Conservation (phyloP, 2,888 invertebrate species). For the Cerastis leucographa region DNA sequence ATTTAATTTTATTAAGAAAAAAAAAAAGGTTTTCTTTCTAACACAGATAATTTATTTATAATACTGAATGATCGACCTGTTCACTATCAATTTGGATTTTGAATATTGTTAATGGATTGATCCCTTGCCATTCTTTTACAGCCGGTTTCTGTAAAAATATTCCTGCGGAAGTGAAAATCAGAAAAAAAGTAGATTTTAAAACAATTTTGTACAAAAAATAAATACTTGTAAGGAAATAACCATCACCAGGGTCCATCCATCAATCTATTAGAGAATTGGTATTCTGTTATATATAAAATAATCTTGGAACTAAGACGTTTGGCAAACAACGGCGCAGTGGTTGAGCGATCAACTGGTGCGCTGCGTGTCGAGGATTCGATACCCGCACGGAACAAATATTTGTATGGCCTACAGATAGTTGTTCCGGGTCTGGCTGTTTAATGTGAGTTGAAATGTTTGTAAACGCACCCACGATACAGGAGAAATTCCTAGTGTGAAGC, state of each 20-base stretch:
- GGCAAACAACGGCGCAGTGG: too few species aligned
- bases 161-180: not conserved
- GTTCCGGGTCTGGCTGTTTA: too few species aligned
- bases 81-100: not conserved
- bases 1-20: not conserved
- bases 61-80: not conserved
- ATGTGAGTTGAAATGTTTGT: too few species aligned
- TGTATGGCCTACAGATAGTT: too few species aligned
- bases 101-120: not conserved
- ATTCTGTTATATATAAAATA: not conserved
- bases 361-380: too few species aligned
- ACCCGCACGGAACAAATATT: too few species aligned
- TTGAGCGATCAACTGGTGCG: too few species aligned
- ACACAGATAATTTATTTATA: not conserved
- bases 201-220: not conserved
- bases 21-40: not conserved
- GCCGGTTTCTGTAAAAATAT: not conserved
- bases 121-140: not conserved
- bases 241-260: not conserved
- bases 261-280: not conserved
- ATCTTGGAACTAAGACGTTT: not conserved
- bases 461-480: too few species aligned
- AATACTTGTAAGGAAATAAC: not conserved
- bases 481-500: too few species aligned
- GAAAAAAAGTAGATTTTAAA: not conserved